These are phyloP conservation scores for Tolypeutes matacus DNA, from an alignment of 2,797 vertebrate genomes.

Conservation along the genomic window DNA sequence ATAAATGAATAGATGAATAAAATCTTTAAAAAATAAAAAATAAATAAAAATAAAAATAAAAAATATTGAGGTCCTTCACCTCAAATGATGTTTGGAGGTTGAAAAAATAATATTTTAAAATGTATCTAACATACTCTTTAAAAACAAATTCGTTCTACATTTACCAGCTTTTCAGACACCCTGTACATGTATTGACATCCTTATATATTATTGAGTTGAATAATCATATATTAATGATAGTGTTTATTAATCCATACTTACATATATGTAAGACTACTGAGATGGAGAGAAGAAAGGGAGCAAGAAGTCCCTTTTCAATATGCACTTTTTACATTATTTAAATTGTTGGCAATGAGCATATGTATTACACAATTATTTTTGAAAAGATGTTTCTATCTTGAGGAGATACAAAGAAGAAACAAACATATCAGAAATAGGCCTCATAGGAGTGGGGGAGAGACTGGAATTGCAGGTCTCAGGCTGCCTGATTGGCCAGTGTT, in stretches of 20 bases:
- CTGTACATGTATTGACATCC: neutral
- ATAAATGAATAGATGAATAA: no score
- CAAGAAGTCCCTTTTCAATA: neutral
- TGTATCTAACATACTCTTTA: neutral
- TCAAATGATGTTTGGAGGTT: neutral
- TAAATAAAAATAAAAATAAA: neutral
- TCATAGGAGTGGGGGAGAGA: neutral
- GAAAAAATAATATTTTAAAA: neutral
- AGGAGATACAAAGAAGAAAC: neutral
- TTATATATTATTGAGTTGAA: neutral
- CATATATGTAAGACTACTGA: neutral
- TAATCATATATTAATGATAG: neutral
- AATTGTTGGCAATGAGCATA: neutral
- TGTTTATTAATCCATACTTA: neutral
- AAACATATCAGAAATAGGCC: neutral
- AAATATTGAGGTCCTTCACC: neutral
- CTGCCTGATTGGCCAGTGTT: neutral
- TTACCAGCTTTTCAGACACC: neutral
- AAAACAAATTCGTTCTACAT: neutral
- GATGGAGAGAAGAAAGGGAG: neutral
- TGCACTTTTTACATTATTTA: neutral
- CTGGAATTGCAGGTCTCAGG: neutral
- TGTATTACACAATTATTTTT: slow-evolving; percentile 11
- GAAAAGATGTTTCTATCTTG: neutral
- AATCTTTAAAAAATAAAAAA: no score